Evolutionary conservation across 2,113 vertebrate genomes (phyloP).

Genomic region (Laticauda laticaudata): DNA sequence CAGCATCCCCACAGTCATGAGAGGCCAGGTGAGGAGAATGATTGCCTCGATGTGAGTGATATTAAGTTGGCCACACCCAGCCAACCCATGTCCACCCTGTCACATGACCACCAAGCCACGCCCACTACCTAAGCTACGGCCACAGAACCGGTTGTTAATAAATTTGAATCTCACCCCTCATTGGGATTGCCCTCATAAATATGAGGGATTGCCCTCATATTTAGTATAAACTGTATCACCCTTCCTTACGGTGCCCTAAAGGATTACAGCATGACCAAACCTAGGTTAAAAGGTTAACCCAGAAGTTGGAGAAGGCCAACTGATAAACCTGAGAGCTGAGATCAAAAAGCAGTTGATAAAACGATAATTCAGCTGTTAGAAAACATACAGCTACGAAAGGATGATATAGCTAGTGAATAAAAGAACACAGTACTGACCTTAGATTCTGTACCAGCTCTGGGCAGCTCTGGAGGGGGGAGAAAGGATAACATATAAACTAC

Average conservation of each 20-base stretch:
- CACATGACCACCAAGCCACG: no score
- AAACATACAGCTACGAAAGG: conserved; percentile 10
- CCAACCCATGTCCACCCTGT: no score
- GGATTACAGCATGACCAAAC: neutral
- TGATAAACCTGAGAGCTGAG: neutral
- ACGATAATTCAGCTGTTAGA: neutral
- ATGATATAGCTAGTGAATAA: neutral
- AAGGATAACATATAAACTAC: neutral
- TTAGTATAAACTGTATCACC: neutral
- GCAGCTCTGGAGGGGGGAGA: conserved; percentile 83
- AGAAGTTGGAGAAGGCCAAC: neutral
- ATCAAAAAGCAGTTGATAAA: neutral
- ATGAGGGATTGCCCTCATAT: neutral
- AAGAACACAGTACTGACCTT: conserved; percentile 74
- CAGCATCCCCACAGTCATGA: no score
- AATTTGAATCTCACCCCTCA: no score
- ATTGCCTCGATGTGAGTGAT: no score
- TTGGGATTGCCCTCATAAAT: neutral
- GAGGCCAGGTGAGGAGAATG: no score
- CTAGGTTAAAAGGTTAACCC: neutral
- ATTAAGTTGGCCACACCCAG: no score
- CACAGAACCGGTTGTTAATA: no score
- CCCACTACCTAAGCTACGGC: no score
- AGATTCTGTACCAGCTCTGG: conserved; percentile 92
- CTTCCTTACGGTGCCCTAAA: neutral